Evolutionary conservation across 2,888 invertebrate species (phyloP).

Genomic region (Panzeria rudis): DNA sequence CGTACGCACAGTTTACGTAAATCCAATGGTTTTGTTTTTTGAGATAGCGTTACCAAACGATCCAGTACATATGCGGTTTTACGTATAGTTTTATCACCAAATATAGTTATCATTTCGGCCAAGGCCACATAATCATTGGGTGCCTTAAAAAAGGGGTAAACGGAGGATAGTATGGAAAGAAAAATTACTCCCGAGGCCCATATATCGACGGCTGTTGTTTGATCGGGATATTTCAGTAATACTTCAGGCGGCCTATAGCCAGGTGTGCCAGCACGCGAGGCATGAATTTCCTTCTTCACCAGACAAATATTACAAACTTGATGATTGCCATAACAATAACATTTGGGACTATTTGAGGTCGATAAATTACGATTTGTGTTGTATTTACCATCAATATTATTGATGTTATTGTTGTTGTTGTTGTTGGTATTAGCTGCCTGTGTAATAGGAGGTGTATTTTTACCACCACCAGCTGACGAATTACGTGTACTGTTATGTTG

Average conservation of each 20-base stretch:
- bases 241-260: conserved; percentile 96
- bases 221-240: conserved; percentile 90
- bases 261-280: conserved; percentile 94
- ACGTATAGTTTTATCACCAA: conserved; percentile 89
- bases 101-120: conserved; percentile 91
- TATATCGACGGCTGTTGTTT: conserved; percentile 93
- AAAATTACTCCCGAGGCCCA: conserved; percentile 96
- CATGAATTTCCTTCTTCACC: conserved; percentile 87
- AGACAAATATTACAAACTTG: conserved; percentile 89
- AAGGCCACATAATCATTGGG: conserved; percentile 91
- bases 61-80: conserved; percentile 88
- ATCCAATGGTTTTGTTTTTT: conserved; percentile 84
- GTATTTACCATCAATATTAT: conserved; percentile 76
- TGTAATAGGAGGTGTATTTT: conserved; percentile 41
- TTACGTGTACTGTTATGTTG: conserved; percentile 39
- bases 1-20: conserved; percentile 84
- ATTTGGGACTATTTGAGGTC: conserved; percentile 81
- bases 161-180: conserved; percentile 89
- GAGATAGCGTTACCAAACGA: conserved; percentile 85
- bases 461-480: conserved; percentile 37
- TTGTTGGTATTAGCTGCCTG: background rate
- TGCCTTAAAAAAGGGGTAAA: conserved; percentile 94
- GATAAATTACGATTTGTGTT: conserved; percentile 78
- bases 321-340: conserved; percentile 88
- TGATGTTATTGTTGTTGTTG: conserved; percentile 9